Conservation (phyloP, 2,113 vertebrate species). For the Excalfactoria chinensis region DNA sequence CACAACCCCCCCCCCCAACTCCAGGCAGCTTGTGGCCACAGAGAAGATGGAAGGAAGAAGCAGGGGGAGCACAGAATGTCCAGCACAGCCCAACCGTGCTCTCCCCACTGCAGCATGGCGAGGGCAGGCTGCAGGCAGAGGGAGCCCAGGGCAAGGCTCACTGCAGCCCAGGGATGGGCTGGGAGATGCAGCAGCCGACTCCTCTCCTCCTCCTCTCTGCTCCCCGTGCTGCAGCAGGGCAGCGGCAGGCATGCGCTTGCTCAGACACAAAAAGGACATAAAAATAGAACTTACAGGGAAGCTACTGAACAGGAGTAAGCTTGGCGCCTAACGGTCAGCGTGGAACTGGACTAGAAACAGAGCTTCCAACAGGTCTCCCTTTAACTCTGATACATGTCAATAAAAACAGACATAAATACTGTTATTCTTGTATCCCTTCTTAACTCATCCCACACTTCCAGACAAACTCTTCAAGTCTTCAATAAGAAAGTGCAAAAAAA, state of each 20-base stretch:
- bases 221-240: background rate
- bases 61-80: background rate
- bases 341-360: background rate
- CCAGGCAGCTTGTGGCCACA: background rate
- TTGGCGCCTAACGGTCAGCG: background rate
- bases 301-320: background rate
- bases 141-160: background rate
- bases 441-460: slow-evolving; percentile 47
- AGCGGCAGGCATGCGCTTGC: background rate
- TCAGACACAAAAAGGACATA: background rate
- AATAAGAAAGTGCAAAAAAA: slow-evolving; percentile 82
- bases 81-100: background rate
- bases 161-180: background rate
- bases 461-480: slow-evolving; percentile 77
- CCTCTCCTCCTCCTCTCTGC: background rate
- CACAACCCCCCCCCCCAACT: background rate
- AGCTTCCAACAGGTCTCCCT: background rate
- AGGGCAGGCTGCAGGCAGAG: background rate
- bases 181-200: background rate
- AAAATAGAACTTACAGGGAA: background rate
- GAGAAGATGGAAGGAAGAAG: background rate
- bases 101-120: background rate
- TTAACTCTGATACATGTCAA: background rate
- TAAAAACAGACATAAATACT: slow-evolving; percentile 22
- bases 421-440: background rate